Conservation (phyloP, 2,797 vertebrate genomes). For the Galagoides demidoff region DNA sequence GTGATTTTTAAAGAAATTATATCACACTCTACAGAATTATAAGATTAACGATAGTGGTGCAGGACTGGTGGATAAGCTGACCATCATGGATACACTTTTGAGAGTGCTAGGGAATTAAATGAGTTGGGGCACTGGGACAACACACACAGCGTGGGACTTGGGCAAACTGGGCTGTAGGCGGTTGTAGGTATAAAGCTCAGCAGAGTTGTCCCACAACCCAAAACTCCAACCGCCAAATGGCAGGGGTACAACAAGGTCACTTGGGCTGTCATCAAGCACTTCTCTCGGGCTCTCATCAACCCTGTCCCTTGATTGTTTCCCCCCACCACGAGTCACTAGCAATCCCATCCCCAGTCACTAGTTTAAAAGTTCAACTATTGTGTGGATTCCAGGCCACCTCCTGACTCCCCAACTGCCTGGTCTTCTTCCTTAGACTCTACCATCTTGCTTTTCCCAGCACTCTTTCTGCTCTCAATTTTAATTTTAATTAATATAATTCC, state of each 20-base stretch:
- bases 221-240: background rate
- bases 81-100: background rate
- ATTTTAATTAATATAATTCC: background rate
- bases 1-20: background rate
- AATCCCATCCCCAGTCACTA: background rate
- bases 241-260: background rate
- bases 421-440: background rate
- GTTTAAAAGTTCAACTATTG: slow-evolving; percentile 28
- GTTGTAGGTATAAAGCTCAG: background rate
- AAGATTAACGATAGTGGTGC: background rate
- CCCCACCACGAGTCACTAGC: background rate
- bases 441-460: background rate
- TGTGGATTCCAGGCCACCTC: background rate
- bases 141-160: background rate
- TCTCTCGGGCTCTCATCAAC: background rate
- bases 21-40: background rate
- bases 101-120: background rate
- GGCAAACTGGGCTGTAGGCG: background rate
- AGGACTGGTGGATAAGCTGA: background rate
- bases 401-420: background rate
- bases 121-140: background rate
- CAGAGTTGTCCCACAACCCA: background rate
- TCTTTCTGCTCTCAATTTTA: background rate
- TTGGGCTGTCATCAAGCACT: background rate
- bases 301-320: background rate